Conservation (phyloP, 2,888 invertebrate genomes). For the Cerceris rybyensis region DNA sequence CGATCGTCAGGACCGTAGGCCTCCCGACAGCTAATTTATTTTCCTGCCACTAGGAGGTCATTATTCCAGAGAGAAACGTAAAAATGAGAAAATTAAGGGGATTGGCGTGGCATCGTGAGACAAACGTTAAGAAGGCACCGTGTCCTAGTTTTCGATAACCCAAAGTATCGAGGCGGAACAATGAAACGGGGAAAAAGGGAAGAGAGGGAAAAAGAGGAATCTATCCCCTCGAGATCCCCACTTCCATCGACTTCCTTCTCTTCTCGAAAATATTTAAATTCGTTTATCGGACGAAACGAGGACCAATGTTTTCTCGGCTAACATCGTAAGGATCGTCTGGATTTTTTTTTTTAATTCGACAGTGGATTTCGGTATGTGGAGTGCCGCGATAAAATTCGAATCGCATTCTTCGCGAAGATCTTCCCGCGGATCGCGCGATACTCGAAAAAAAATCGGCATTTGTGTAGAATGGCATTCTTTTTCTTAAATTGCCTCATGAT, state of each 20-base stretch:
- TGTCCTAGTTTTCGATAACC: slow-evolving; percentile 32
- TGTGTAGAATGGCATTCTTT: too few relatives aligned
- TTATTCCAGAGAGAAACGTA: slow-evolving; percentile 51
- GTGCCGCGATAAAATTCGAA: not conserved
- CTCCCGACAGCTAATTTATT: slow-evolving; percentile 59
- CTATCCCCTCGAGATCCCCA: slow-evolving; percentile 10
- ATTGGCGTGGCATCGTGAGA: slow-evolving; percentile 18
- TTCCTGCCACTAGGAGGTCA: slow-evolving; percentile 50
- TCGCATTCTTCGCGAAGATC: not conserved
- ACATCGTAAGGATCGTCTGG: not conserved
- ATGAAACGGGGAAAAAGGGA: slow-evolving; percentile 12
- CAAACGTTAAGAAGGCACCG: slow-evolving; percentile 17
- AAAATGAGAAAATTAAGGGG: slow-evolving; percentile 41
- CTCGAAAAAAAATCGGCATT: not conserved
- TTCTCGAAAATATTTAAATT: slow-evolving; percentile 40
- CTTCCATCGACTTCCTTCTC: slow-evolving; percentile 9
- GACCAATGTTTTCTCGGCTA: not conserved
- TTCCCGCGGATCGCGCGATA: not conserved
- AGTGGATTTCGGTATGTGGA: not conserved
- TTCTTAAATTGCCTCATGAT: too few relatives aligned
- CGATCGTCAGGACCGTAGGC: slow-evolving; percentile 54
- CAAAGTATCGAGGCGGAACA: slow-evolving; percentile 43
- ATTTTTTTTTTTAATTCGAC: slow-evolving; percentile 1
- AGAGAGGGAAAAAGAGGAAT: not conserved
- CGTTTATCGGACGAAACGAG: slow-evolving; percentile 19